Evolutionary conservation across 2,797 vertebrate species (phyloP).

Genomic region (Bucorvus abyssinicus): DNA sequence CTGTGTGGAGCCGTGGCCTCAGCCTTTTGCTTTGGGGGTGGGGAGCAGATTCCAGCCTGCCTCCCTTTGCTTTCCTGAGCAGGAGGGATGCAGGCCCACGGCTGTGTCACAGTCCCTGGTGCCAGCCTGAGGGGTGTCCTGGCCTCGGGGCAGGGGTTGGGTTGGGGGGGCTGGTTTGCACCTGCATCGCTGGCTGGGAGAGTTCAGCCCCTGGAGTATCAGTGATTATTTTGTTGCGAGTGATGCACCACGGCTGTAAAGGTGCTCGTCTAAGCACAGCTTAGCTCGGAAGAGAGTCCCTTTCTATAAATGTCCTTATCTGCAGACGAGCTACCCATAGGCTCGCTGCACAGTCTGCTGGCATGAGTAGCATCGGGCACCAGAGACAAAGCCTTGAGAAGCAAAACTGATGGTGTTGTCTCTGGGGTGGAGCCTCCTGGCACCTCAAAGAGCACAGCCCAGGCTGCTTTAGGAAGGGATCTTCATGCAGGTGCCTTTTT

Average conservation of each 20-base stretch:
- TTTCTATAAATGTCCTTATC: not conserved
- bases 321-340: not conserved
- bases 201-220: not conserved
- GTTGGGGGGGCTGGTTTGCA: not conserved
- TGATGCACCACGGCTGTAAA: not conserved
- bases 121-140: not conserved
- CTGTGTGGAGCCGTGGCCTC: not conserved
- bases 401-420: not conserved
- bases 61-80: not conserved
- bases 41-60: not conserved
- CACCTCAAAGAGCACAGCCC: rapidly evolving
- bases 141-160: rapidly evolving
- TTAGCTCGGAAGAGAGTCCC: not conserved
- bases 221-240: not conserved
- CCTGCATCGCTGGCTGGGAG: not conserved
- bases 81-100: rapidly evolving
- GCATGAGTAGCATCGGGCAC: not conserved
- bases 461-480: not conserved
- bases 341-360: not conserved
- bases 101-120: rapidly evolving
- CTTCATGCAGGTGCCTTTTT: not conserved
- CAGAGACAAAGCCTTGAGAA: not conserved
- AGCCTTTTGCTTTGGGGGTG: not conserved
- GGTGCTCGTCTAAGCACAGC: not conserved
- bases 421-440: conserved; percentile 2